Evolutionary conservation across 2,888 invertebrate genomes (phyloP).

Genomic region (Idaea biselata): DNA sequence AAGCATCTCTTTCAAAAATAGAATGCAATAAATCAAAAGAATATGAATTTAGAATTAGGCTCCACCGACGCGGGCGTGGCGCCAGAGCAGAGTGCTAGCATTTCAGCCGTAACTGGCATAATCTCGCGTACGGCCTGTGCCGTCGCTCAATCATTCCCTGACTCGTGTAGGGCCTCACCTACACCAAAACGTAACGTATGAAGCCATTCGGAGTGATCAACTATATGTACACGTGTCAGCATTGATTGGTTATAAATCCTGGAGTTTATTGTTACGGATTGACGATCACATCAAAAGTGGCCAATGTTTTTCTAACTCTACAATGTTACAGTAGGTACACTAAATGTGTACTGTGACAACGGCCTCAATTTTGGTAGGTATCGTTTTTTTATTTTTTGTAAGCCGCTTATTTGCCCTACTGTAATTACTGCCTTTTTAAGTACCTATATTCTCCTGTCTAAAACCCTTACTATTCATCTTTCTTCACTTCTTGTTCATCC

Average conservation of each 20-base stretch:
- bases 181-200: slow-evolving; percentile 12
- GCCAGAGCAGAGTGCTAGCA: slow-evolving; percentile 10
- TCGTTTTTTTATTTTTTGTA: no score
- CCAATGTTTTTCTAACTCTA: background rate
- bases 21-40: slow-evolving; percentile 1
- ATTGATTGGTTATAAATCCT: background rate
- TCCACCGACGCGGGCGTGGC: background rate
- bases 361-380: no score
- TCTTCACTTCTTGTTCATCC: no score
- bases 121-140: slow-evolving; percentile 14
- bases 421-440: no score
- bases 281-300: background rate
- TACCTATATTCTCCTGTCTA: no score
- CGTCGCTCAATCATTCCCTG: slow-evolving; percentile 25
- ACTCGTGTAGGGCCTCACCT: slow-evolving; percentile 8
- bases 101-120: slow-evolving; percentile 18
- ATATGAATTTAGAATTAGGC: background rate
- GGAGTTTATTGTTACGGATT: background rate
- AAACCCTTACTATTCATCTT: no score
- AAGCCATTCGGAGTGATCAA: background rate
- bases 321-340: background rate
- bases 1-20: background rate
- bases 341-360: slow-evolving; percentile 2
- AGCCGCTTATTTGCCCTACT: no score
- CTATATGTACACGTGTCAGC: background rate